These are phyloP conservation scores for Aphis craccivora DNA, from an alignment of 1,140 invertebrate genomes.

Conservation along the genomic window DNA sequence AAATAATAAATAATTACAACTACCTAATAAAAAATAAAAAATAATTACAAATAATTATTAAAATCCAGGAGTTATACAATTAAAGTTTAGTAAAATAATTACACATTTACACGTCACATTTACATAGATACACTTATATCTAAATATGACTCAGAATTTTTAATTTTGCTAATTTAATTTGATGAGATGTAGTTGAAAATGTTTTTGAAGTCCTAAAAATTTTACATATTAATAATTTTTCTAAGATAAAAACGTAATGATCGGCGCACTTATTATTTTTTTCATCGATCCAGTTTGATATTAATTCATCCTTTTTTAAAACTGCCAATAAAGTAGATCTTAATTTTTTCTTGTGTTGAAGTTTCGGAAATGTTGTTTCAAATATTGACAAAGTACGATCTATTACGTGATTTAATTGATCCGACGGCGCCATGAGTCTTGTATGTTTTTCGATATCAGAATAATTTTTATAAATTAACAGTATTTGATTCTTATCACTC, in stretches of 20 bases:
- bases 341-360: constrained; percentile 20
- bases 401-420: not conserved
- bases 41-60: too few species aligned
- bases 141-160: too few species aligned
- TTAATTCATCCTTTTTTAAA: constrained; percentile 39
- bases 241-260: constrained; percentile 33
- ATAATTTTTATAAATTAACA: not conserved
- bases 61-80: too few species aligned
- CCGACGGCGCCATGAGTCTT: not conserved
- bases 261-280: constrained; percentile 30
- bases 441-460: not conserved
- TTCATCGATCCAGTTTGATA: not conserved
- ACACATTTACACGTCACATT: too few species aligned
- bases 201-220: constrained; percentile 24
- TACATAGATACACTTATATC: too few species aligned
- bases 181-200: constrained; percentile 27
- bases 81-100: too few species aligned
- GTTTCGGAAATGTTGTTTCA: not conserved
- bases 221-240: constrained; percentile 42
- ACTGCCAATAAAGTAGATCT: not conserved
- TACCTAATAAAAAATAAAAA: too few species aligned
- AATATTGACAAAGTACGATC: not conserved
- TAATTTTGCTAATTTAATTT: too few species aligned
- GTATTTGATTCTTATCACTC: not conserved
- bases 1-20: too few species aligned